Conservation (phyloP, 2,888 invertebrate species). For the Adela reaumurella region DNA sequence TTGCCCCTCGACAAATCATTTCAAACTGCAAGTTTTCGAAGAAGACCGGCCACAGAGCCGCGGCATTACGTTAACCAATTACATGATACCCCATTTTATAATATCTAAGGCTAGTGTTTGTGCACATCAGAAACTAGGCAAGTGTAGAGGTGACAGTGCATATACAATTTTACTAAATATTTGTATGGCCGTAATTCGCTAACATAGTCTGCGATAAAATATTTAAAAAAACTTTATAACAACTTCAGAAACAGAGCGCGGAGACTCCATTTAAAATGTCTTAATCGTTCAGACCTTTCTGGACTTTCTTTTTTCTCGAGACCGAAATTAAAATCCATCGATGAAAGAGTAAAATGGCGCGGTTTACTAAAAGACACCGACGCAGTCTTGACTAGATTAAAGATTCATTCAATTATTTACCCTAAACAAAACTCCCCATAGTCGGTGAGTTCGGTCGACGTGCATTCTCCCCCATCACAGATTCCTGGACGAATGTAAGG, state of each 20-base stretch:
- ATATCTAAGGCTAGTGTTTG: neutral
- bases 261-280: neutral
- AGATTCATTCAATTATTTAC: neutral
- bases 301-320: neutral
- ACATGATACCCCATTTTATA: neutral
- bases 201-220: neutral
- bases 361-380: neutral
- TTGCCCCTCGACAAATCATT: neutral
- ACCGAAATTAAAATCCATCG: neutral
- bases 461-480: neutral
- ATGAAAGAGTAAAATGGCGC: neutral
- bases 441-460: neutral
- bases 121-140: neutral
- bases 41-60: neutral
- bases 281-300: neutral
- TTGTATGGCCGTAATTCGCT: neutral
- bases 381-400: conserved; percentile 1
- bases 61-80: neutral
- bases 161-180: neutral
- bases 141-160: neutral
- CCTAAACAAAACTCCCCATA: conserved; percentile 5
- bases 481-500: neutral
- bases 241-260: neutral
- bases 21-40: neutral
- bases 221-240: neutral